phyloP scores from a whole-genome alignment of 2,113 vertebrate genomes.

The Muntiacus muntjak region DNA sequence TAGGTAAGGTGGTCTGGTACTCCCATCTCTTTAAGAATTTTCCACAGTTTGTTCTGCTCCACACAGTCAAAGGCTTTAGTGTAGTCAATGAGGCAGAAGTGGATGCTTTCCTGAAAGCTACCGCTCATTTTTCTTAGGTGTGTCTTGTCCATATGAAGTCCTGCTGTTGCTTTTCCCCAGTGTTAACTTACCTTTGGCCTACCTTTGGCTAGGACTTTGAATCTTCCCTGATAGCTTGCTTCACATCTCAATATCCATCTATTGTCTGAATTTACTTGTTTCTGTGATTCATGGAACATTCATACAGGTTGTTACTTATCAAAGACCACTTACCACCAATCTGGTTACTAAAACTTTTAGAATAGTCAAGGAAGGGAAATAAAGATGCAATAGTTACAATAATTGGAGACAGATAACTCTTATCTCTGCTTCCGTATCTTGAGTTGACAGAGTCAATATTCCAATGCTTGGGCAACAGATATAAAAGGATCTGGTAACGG shows the following conservation, averaged over 20 bases:
- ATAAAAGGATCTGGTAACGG: not conserved
- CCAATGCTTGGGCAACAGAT: not conserved
- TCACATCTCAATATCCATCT: not conserved
- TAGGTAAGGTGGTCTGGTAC: not conserved
- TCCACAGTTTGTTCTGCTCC: not conserved
- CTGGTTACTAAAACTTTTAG: not conserved
- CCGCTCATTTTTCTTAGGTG: not conserved
- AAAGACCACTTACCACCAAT: not conserved
- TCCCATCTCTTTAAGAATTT: not conserved
- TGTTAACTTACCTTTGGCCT: not conserved
- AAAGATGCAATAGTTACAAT: not conserved
- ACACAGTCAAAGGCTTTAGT: not conserved
- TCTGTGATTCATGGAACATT: not conserved
- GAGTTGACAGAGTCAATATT: not conserved
- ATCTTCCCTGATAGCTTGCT: not conserved
- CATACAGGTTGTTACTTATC: not conserved
- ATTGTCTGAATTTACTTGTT: not conserved
- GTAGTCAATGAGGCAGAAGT: not conserved
- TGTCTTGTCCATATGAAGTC: not conserved
- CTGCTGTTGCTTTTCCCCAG: not conserved
- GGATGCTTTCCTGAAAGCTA: not conserved
- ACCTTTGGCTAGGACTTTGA: not conserved
- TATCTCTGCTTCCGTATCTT: not conserved
- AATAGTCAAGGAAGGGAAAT: not conserved
- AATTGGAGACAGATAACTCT: not conserved